These are phyloP conservation scores for Harpegnathos saltator DNA, from an alignment of 1,140 invertebrate genomes.

Conservation along the genomic window DNA sequence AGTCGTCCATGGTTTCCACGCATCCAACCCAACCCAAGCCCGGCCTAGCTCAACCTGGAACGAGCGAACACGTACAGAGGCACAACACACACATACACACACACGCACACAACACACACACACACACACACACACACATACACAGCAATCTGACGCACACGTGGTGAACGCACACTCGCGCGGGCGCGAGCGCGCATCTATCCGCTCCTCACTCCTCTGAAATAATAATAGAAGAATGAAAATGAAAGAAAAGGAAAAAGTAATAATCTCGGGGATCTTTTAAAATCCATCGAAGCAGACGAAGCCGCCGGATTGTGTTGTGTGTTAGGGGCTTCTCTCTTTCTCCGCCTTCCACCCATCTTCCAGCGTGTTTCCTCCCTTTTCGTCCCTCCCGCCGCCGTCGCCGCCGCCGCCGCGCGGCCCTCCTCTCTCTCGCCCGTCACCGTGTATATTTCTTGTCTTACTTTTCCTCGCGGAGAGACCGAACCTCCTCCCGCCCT, in stretches of 20 bases:
- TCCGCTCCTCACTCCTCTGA: conserved; percentile 77
- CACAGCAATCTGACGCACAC: neutral
- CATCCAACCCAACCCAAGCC: conserved; percentile 78
- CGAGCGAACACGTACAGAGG: conserved; percentile 64
- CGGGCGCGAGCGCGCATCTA: conserved; percentile 64
- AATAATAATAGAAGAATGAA: conserved; percentile 85
- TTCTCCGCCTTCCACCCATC: conserved; percentile 57
- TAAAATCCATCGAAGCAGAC: conserved; percentile 86
- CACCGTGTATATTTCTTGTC: conserved; percentile 55
- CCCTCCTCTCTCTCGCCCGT: conserved; percentile 48
- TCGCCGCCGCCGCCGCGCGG: conserved; percentile 21
- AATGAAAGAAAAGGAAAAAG: conserved; percentile 83
- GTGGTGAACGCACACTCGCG: conserved; percentile 52
- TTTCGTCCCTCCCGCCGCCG: neutral
- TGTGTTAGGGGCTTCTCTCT: conserved; percentile 76
- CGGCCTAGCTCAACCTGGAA: conserved; percentile 74
- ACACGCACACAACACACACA: conserved; percentile 51
- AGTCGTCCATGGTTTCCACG: conserved; percentile 83
- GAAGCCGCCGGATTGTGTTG: conserved; percentile 84
- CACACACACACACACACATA: conserved; percentile 39
- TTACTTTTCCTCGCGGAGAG: conserved; percentile 36
- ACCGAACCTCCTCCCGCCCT: conserved; percentile 15
- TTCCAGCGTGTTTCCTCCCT: conserved; percentile 18
- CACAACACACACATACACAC: conserved; percentile 42
- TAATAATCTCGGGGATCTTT: conserved; percentile 86